Base-by-base conservation (phyloP, 35 echinoderm and acorn worm species). In the Hemicentrotus pulcherrimus region DNA sequence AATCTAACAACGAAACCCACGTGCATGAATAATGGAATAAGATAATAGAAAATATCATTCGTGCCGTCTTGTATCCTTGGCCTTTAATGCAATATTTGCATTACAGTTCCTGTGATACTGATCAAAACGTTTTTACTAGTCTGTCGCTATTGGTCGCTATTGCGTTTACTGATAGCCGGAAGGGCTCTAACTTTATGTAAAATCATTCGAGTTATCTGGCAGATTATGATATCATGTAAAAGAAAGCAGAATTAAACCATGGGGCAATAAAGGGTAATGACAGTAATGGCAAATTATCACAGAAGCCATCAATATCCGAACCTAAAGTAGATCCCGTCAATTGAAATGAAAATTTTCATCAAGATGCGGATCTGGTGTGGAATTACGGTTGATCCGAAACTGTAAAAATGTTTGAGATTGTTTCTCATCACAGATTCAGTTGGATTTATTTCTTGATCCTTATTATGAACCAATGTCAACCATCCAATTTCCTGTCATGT, bases 71-170 rank as follows among this genome's bases (percentile, higher is more conserved):
- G 65, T 78, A 18, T 18, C 65, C 65, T 78, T 78, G 65, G 65
- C 65, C 65, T 78, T 78, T 78, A 78, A 78, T 28, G 65, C 65
- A 78, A 78, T 78, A 78, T 78, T 78, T 78, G 65, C 65, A 78
- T 78, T 78, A n/a, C 65, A 18, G 19, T 78, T 22, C 19, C 65
- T 78, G 65, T 8, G 65, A 78, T 78, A 78, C 18, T 70, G 61
- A 28, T 78, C 65, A 28, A 78, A n/a, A n/a, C 24, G 65, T 7
- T 78, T 78, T 78, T 78, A 6, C 65, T 78, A 28, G 65, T 78
- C 22, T 78, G 28, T 55, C 9, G 50, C 50, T 55, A 55, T 55
- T 28, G 65, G 65, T 30, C n/a, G 19, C 5, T n/a, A 78, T 78
- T n/a, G 0, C 65, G 22, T 28, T 11, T 59, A 16, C 65, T 78